These are phyloP conservation scores for Guaruba guarouba DNA, from an alignment of 2,113 vertebrate species.

Conservation along the genomic window DNA sequence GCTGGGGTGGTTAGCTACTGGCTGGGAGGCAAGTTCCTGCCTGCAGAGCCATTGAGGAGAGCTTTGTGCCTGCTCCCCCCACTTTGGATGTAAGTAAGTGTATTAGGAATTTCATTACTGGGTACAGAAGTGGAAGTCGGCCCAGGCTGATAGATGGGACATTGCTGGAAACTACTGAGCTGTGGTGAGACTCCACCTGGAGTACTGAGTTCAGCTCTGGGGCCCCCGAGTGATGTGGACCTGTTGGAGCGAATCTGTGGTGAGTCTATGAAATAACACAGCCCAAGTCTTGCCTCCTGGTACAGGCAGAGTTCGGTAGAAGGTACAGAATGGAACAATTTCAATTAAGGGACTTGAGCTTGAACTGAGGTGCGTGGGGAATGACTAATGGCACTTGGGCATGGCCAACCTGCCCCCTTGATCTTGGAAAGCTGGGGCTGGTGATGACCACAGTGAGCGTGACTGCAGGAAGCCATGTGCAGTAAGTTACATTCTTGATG, in stretches of 20 bases:
- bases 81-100: too few species aligned
- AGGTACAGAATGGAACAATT: rapidly evolving
- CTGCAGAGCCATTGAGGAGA: rapidly evolving
- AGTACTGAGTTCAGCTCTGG: neutral
- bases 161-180: neutral
- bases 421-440: neutral
- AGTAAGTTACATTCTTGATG: rapidly evolving
- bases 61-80: neutral
- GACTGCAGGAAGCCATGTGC: neutral
- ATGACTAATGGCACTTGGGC: neutral
- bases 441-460: rapidly evolving
- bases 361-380: neutral
- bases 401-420: neutral
- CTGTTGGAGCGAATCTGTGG: neutral
- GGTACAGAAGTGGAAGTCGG: neutral
- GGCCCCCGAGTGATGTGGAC: neutral
- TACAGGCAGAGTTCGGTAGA: neutral
- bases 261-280: neutral
- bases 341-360: neutral
- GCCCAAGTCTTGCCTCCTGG: neutral
- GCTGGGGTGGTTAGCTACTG: too few species aligned
- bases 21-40: neutral
- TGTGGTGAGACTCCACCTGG: neutral
- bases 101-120: neutral
- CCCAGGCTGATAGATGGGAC: rapidly evolving